A percentile compares a stretch with the other conserved stretches of the same genome.
These are phyloP conservation scores for Aptenodytes patagonicus DNA, from an alignment of 2,113 vertebrate genomes.

Conservation along the genomic window DNA sequence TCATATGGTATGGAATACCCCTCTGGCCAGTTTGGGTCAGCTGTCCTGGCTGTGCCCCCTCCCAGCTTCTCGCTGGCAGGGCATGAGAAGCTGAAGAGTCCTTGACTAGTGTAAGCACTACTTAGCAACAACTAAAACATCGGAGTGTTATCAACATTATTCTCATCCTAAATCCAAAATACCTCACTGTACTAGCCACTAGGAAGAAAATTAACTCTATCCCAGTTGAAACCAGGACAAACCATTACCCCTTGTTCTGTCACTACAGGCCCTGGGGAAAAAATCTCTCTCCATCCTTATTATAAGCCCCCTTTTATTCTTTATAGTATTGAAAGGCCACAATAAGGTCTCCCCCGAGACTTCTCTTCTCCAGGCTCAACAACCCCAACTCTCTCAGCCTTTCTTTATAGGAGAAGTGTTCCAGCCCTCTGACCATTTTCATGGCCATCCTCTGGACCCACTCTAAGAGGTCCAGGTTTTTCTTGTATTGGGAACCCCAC, in stretches of 20 bases:
- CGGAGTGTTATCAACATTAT: no score
- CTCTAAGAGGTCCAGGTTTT: neutral
- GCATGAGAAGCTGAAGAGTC: no score
- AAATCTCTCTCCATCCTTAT: neutral
- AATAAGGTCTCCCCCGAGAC: fast-evolving
- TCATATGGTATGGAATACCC: no score
- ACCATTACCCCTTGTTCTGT: neutral
- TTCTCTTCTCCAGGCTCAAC: neutral
- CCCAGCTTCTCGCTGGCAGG: no score
- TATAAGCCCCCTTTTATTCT: neutral
- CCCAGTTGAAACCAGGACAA: no score
- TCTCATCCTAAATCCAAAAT: no score
- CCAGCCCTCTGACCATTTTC: neutral
- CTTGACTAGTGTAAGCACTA: no score
- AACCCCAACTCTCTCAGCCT: neutral
- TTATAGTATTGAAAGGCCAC: neutral
- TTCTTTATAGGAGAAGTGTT: neutral
- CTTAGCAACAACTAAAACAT: no score
- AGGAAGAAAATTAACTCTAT: no score
- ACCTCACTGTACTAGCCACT: no score
- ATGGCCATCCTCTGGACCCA: neutral
- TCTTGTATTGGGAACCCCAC: neutral
- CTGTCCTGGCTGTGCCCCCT: no score
- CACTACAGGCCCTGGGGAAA: neutral
- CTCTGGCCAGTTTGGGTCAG: no score